These are phyloP conservation scores for Diadema setosum DNA, from an alignment of 35 echinoderm and acorn worm genomes.

Conservation along the genomic window DNA sequence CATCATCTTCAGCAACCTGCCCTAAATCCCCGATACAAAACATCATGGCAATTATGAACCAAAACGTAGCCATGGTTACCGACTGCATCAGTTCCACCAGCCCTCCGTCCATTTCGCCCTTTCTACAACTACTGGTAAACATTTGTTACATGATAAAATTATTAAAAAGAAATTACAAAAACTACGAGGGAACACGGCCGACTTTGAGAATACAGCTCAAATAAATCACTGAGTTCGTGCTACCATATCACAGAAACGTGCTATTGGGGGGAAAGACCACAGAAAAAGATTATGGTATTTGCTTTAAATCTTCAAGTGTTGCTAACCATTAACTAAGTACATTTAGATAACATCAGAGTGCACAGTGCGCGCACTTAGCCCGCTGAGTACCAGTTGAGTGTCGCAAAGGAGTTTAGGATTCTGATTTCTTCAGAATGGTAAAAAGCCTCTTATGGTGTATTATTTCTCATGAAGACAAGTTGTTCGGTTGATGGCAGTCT, in stretches of 20 bases:
- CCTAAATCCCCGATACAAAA: background rate
- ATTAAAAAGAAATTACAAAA: background rate
- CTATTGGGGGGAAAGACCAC: background rate
- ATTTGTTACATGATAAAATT: background rate
- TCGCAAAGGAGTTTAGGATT: background rate
- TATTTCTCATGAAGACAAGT: too few species aligned
- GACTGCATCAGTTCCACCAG: too few species aligned
- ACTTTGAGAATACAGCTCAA: background rate
- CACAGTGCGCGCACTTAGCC: background rate
- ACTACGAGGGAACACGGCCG: background rate
- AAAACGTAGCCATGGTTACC: background rate
- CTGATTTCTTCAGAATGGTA: too few species aligned
- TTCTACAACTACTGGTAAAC: background rate
- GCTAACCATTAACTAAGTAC: background rate
- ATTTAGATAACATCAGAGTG: background rate
- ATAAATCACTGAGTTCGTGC: background rate
- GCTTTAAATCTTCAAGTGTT: background rate
- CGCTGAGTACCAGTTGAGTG: background rate
- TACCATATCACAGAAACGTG: background rate
- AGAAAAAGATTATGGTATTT: background rate
- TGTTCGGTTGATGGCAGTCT: background rate
- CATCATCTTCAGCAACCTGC: background rate
- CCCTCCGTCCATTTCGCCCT: too few species aligned
- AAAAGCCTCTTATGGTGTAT: too few species aligned
- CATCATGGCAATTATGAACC: background rate